Evolutionary conservation across 2,888 invertebrate genomes (phyloP), one percentile per base, ranked within the genome.

Genomic region (Stenurella melanura): DNA sequence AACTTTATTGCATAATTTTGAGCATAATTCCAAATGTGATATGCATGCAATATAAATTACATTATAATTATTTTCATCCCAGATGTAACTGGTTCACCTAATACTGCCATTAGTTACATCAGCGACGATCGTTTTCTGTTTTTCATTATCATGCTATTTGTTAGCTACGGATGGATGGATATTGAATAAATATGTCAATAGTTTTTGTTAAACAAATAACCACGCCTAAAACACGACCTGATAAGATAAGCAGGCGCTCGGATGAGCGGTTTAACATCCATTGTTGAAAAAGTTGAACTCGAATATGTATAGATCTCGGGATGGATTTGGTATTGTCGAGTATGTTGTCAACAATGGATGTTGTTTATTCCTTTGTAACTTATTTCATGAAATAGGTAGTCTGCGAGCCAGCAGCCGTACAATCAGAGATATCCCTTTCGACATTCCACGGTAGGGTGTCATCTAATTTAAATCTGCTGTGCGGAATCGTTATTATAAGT

Each of bases 171-270:
- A 18, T 58, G 58, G 57, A 58, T 58, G n/a, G 10, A 4, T n/a
- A 58, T 70, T 58, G 69, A 70, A 70, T 38, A 70, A 69, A 30
- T 34, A 21, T 70, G 58, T 70, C 69, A 70, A 70, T 38, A 70
- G 38, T 70, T 70, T 70, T 42, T 42, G 60, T 70, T 42, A 69
- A 69, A 12, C 42, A 38, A 70, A 70, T 42, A 70, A 70, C 70
- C 70, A 70, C 70, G 60, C 60, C 70, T 70, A 70, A 42, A 57
- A 54, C 54, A 21, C 30, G 9, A 34, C 21, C 21, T 26, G 70
- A 70, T 70, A 70, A 70, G 69, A 70, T 70, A 70, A 70, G 19
- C 58, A 34, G 7, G 30, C 30, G 30, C 30, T 34, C 30, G 30
- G 30, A 26, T 26, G 4, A 34, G 26, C 18, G 42, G 42, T 66